Percentiles rank a stretch among this genome's conserved stretches.
These are phyloP conservation scores for Alligator mississippiensis DNA, from an alignment of 2,113 vertebrate genomes.

Conservation along the genomic window DNA sequence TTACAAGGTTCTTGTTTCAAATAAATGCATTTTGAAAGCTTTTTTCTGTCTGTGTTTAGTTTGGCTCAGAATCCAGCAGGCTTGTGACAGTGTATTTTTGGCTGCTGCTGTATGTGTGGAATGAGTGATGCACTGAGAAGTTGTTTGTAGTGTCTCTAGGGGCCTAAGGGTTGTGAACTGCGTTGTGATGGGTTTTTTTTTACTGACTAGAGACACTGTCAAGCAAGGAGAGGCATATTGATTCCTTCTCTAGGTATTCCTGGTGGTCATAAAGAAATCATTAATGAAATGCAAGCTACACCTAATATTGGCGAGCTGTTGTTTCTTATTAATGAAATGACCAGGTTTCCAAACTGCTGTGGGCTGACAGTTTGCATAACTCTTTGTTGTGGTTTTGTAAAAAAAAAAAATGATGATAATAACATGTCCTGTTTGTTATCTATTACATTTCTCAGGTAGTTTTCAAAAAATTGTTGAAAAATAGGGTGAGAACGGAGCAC, in stretches of 20 bases:
- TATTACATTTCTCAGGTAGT: not conserved
- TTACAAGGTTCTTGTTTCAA: not conserved
- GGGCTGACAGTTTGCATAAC: not conserved
- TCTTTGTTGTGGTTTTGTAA: not conserved
- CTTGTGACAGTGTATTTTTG: not conserved
- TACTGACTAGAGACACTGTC: not conserved
- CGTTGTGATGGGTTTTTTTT: not conserved
- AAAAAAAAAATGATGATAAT: not conserved
- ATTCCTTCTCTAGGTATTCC: fast-evolving
- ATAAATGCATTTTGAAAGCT: not conserved
- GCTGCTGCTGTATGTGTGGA: not conserved
- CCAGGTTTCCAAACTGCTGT: not conserved
- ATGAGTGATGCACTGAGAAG: not conserved
- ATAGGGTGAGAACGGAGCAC: no score
- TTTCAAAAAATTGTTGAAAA: not conserved
- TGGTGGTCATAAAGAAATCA: not conserved
- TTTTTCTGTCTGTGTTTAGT: not conserved
- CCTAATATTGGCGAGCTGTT: not conserved
- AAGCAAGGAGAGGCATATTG: not conserved
- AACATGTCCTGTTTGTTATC: not conserved
- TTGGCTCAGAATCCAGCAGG: not conserved
- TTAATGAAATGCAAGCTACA: not conserved
- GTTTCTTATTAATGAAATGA: not conserved
- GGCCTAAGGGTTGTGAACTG: not conserved
- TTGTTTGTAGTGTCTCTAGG: not conserved